Percentiles rank a stretch among this genome's conserved stretches.
These are phyloP conservation scores for Ochlodes sylvanus DNA, from an alignment of 2,888 invertebrate species.

Conservation along the genomic window DNA sequence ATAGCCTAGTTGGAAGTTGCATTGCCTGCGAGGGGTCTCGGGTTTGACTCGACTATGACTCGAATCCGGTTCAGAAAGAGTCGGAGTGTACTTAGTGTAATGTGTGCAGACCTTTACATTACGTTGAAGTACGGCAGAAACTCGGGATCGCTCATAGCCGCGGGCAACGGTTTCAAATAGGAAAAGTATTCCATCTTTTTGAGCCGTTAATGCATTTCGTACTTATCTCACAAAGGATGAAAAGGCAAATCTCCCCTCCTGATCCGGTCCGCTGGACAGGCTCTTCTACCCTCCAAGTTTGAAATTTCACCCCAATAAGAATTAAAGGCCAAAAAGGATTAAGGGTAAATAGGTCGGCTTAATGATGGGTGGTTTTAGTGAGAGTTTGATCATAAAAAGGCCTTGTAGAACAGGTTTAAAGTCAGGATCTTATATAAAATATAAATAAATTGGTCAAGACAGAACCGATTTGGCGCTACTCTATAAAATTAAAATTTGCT, in stretches of 20 bases:
- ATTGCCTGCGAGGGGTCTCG: no score
- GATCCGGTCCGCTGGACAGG: conserved; percentile 4
- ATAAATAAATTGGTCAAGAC: no score
- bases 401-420: no score
- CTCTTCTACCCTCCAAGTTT: conserved; percentile 16
- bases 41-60: no score
- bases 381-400: background rate
- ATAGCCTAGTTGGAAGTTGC: no score
- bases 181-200: conserved; percentile 28
- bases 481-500: no score
- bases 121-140: background rate
- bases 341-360: conserved; percentile 23
- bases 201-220: conserved; percentile 11
- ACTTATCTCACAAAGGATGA: conserved; percentile 6
- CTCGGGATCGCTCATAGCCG: background rate
- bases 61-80: no score
- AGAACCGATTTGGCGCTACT: no score
- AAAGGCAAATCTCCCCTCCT: background rate
- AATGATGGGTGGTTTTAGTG: background rate
- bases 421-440: no score
- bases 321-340: conserved; percentile 20
- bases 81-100: no score
- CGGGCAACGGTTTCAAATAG: conserved; percentile 6
- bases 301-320: conserved; percentile 25
- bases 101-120: no score